phyloP scores from a whole-genome alignment of 2,797 vertebrate genomes.

The Enteromius argenteus region DNA sequence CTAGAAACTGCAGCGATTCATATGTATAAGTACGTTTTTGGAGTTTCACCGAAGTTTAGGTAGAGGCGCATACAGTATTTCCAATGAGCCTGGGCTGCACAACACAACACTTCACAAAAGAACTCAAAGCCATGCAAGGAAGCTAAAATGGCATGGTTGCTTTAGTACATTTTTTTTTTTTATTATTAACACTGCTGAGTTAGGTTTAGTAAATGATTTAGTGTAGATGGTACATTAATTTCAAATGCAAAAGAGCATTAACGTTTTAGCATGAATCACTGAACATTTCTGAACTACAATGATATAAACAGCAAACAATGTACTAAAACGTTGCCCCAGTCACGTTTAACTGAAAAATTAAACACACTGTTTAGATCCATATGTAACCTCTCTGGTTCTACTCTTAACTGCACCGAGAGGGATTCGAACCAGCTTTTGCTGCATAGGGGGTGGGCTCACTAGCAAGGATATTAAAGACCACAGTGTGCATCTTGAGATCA shows the following conservation, averaged over 20 bases:
- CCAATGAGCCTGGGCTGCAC: too few relatives aligned
- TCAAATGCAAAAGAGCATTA: background rate
- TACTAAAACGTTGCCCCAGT: background rate
- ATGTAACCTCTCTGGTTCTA: background rate
- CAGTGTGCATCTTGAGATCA: background rate
- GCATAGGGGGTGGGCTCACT: background rate
- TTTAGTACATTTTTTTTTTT: background rate
- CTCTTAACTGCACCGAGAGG: background rate
- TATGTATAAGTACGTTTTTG: too few relatives aligned
- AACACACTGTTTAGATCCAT: background rate
- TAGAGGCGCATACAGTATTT: too few relatives aligned
- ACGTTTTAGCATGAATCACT: background rate
- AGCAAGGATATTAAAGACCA: background rate
- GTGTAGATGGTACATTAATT: background rate
- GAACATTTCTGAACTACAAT: background rate
- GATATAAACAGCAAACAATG: background rate
- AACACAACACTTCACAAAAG: background rate
- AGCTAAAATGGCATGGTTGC: background rate
- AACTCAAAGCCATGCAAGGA: background rate
- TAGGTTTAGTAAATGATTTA: background rate
- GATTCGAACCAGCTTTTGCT: background rate
- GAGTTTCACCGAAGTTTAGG: too few relatives aligned
- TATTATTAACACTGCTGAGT: background rate
- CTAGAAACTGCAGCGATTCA: too few relatives aligned
- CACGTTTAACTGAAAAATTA: background rate